Base-by-base conservation (phyloP, 2,797 vertebrate genomes). In the Tragopan temminckii region DNA sequence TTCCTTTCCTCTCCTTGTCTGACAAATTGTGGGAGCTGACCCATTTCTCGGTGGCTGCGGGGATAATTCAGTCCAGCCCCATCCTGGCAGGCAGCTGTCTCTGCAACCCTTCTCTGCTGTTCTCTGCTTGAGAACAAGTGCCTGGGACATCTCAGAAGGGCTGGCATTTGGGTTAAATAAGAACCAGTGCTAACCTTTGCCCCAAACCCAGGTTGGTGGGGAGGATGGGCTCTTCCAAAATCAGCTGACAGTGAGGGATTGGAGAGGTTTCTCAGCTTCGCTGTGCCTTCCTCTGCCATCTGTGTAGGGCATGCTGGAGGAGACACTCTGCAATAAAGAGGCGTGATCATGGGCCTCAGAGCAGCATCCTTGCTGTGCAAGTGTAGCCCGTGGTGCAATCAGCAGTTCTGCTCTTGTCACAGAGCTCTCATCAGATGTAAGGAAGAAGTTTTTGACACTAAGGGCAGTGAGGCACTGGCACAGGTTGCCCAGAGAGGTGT, bases 21-120 rank as follows among this genome's bases (percentile, higher is more conserved):
- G 98, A 98, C 98, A 98, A 98, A 98, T 98, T 98, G 97, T 94
- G 96, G 97, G 97, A 98, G 97, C 93, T 97, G 98, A 98, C 98
- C 97, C 98, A 97, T 97, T 97, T 98, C 98, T 97, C 91, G 48
- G 93, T 25, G 72, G 88, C 92, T 86, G 85, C 76, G 7, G 70
- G 72, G 93, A 90, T 97, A 97, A 98, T 98, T 98, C 95, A 96
- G 97, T 98, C 98, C 98, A 98, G 97, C 89, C 96, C 88, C 81
- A 38, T 82, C 74, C 72, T 77, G 86, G 83, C 88, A 88, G 88
- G 95, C 97, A 97, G 94, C 96, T 97, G 96, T 97, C 94, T 63
- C 67, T 19, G 81, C 82, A 55, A 40, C 90, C 38, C 55, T 80
- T 79, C 83, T 75, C 80, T 2, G 19, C 55, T 52, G 42, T 31